Evolutionary conservation across 2,797 vertebrate genomes (phyloP), one percentile per base, ranked within the genome.

Genomic region (Tamandua tetradactyla): DNA sequence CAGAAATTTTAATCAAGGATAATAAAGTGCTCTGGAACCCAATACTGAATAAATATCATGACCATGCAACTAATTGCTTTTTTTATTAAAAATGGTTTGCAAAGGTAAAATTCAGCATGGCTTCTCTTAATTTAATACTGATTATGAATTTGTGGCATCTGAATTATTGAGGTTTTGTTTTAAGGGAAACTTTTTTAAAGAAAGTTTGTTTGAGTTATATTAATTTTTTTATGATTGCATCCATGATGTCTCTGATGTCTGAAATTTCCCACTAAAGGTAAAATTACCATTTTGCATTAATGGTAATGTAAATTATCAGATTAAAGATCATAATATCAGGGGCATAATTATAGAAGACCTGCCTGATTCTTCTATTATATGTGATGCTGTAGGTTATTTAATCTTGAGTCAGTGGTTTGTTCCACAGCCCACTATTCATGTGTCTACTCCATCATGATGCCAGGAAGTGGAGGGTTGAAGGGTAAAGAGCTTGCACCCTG

Each of bases 131-230:
- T 55, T 75, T 89, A 81, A 84, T 27, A 75, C 20, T 69, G 40
- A 89, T 66, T 92, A 55, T 82, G 25, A 87, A 90, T 89, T 78
- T 81, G 62, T 52, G 71, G 32, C 37, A 66, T 78, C 44, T 91
- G 72, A 95, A 92, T 93, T 94, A 81, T 75, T 74, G 35, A 80
- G 49, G 25, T 89, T 90, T 96, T 89, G 62, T 81, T 97, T 80
- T 86, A 23, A 94, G 30, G 13, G 18, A 47, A 93, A 87, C 32
- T 93, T 68, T 80, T 91, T 81, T 1, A 5, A 37, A 27, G 85
- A 72, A 30, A 35, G 13, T 47, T 80, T 71, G 18, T 66, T 92
- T 80, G 23, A n/a, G 66, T 57, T 69, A 47, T 62, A 49, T 90
- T 91, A 23, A 52, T 23, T 7, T 42, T 44, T 84, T 62, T 78